Conservation (phyloP, 2,888 invertebrate species). For the Plemyria rubiginata region DNA sequence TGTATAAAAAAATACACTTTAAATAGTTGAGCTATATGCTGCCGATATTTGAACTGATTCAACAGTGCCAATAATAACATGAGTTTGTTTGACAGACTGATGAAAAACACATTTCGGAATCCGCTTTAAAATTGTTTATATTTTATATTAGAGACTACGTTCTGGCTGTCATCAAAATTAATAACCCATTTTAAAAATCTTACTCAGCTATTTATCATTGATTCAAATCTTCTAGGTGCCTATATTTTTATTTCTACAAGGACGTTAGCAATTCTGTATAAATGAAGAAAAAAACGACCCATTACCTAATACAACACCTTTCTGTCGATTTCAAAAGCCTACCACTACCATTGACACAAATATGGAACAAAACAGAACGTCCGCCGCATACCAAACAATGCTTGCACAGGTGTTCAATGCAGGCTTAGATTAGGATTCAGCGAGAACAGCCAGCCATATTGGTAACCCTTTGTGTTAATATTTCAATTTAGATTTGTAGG, state of each 20-base stretch:
- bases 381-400: slow-evolving; percentile 42
- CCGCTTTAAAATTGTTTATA: too few relatives aligned
- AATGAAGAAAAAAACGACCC: slow-evolving; percentile 13
- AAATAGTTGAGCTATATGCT: too few relatives aligned
- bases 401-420: slow-evolving; percentile 55
- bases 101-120: too few relatives aligned
- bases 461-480: slow-evolving; percentile 23
- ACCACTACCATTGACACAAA: slow-evolving; percentile 44
- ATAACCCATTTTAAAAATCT: too few relatives aligned
- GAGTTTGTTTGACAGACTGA: too few relatives aligned
- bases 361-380: slow-evolving; percentile 40
- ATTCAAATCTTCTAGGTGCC: too few relatives aligned
- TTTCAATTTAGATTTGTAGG: slow-evolving; percentile 27
- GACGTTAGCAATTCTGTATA: neutral
- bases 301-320: slow-evolving; percentile 34
- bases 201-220: too few relatives aligned
- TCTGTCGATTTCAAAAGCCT: slow-evolving; percentile 41
- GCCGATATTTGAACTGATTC: too few relatives aligned
- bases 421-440: slow-evolving; percentile 54
- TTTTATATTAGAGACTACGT: too few relatives aligned
- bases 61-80: too few relatives aligned
- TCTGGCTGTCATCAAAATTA: too few relatives aligned
- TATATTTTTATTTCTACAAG: neutral
- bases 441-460: slow-evolving; percentile 36
- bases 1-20: too few relatives aligned